These are phyloP conservation scores for Dicranocentrus wangi DNA, from an alignment of 2,888 invertebrate genomes.

Conservation along the genomic window DNA sequence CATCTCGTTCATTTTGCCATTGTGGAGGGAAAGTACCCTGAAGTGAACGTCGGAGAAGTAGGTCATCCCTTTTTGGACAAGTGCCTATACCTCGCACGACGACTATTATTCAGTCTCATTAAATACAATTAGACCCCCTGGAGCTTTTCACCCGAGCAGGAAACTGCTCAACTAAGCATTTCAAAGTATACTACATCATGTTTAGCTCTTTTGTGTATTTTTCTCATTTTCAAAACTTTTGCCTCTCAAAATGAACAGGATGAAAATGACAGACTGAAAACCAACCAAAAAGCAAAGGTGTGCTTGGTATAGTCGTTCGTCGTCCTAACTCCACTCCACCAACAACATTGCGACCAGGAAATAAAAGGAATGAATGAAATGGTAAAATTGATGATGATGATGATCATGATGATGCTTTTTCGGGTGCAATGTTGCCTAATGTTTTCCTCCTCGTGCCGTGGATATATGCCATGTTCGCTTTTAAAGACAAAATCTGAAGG, in stretches of 20 bases:
- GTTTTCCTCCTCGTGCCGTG: background rate
- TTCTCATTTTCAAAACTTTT: slow-evolving; percentile 17
- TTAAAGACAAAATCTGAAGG: background rate
- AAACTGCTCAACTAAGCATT: slow-evolving; percentile 58
- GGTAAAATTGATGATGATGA: slow-evolving; percentile 40
- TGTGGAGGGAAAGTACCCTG: too few species aligned
- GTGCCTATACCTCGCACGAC: slow-evolving; percentile 54
- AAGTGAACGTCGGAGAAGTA: too few species aligned
- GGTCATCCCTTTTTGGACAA: slow-evolving; percentile 64
- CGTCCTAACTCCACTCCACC: too few species aligned
- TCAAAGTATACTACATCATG: slow-evolving; percentile 26
- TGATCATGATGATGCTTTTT: slow-evolving; percentile 31
- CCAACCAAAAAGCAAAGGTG: too few species aligned
- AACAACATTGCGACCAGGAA: too few species aligned
- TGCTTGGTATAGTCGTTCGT: too few species aligned
- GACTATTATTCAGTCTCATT: slow-evolving; percentile 69
- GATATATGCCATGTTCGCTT: background rate
- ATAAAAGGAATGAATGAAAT: too few species aligned
- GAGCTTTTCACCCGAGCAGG: slow-evolving; percentile 67
- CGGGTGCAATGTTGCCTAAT: slow-evolving; percentile 25
- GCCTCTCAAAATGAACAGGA: background rate
- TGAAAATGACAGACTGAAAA: too few species aligned
- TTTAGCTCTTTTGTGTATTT: slow-evolving; percentile 24
- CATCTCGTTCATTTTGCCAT: too few species aligned
- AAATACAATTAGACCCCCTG: slow-evolving; percentile 71